These are phyloP conservation scores for Channa striata DNA, from an alignment of 2,797 vertebrate genomes.

Conservation along the genomic window DNA sequence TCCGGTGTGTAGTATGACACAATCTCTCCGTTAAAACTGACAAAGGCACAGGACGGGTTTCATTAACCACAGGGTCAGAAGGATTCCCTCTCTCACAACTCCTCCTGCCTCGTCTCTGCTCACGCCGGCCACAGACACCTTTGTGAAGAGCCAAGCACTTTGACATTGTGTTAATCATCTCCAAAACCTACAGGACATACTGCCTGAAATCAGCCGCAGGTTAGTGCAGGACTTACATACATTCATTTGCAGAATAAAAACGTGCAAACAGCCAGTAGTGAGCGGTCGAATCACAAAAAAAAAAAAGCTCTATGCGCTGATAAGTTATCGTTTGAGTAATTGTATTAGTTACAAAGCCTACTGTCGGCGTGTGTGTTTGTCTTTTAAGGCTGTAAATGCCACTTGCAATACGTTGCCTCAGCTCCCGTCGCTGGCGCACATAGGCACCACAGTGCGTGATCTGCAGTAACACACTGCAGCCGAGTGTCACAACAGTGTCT, in stretches of 20 bases:
- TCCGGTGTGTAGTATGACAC: slow-evolving; percentile 60
- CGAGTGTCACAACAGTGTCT: slow-evolving; percentile 33
- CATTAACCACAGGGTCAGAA: slow-evolving; percentile 81
- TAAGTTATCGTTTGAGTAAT: slow-evolving; percentile 13
- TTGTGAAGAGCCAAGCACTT: slow-evolving; percentile 39
- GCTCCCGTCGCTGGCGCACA: slow-evolving; percentile 12
- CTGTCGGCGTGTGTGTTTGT: slow-evolving; percentile 4
- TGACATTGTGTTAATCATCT: slow-evolving; percentile 50
- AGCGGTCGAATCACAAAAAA: slow-evolving; percentile 17
- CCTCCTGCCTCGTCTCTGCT: slow-evolving; percentile 45
- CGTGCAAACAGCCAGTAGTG: slow-evolving; percentile 13
- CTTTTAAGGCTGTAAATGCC: slow-evolving; percentile 12
- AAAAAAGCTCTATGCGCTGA: slow-evolving; percentile 5
- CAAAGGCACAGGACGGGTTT: slow-evolving; percentile 84
- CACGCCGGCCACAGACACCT: slow-evolving; percentile 30
- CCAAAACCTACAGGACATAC: slow-evolving; percentile 20
- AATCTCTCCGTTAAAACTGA: slow-evolving; percentile 78
- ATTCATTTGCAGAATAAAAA: slow-evolving; percentile 18
- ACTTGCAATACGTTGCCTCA: slow-evolving; percentile 25
- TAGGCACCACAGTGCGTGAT: neutral
- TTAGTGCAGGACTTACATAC: slow-evolving; percentile 3
- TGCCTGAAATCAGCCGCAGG: slow-evolving; percentile 20
- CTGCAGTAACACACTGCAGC: slow-evolving; percentile 5
- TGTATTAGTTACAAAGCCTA: neutral
- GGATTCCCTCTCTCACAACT: slow-evolving; percentile 62